Evolutionary conservation across 2,797 vertebrate species (phyloP).

Genomic region (Chaetodon trifasciatus): DNA sequence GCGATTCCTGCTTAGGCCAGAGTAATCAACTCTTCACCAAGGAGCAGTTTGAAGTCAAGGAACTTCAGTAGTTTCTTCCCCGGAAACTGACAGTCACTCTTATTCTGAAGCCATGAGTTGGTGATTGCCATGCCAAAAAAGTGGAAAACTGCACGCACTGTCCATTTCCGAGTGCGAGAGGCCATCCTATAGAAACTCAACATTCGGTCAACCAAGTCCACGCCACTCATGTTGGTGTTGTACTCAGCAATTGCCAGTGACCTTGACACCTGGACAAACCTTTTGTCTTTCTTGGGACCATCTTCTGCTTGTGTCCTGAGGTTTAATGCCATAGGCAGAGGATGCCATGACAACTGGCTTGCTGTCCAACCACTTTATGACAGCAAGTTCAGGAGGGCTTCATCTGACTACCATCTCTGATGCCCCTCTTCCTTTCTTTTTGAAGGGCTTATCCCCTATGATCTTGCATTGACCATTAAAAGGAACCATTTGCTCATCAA

Average conservation of each 20-base stretch:
- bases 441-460: background rate
- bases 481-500: slow-evolving; percentile 33
- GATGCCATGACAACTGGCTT: slow-evolving; percentile 23
- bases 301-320: slow-evolving; percentile 36
- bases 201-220: slow-evolving; percentile 52
- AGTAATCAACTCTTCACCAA: background rate
- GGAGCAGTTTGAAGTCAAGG: slow-evolving; percentile 44
- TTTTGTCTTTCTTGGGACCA: slow-evolving; percentile 53
- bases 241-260: slow-evolving; percentile 50
- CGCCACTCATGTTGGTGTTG: slow-evolving; percentile 52
- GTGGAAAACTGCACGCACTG: slow-evolving; percentile 25
- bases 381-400: slow-evolving; percentile 12
- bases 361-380: slow-evolving; percentile 7
- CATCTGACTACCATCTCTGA: slow-evolving; percentile 17
- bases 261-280: slow-evolving; percentile 47
- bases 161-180: slow-evolving; percentile 44
- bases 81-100: slow-evolving; percentile 39
- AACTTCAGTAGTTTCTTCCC: slow-evolving; percentile 43
- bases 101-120: slow-evolving; percentile 56
- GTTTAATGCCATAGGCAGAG: slow-evolving; percentile 33
- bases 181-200: slow-evolving; percentile 55
- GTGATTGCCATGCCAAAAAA: slow-evolving; percentile 56
- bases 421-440: background rate
- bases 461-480: slow-evolving; percentile 47
- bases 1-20: slow-evolving; percentile 15